Conservation (phyloP, 2,113 vertebrate genomes). For the Takifugu bimaculatus region DNA sequence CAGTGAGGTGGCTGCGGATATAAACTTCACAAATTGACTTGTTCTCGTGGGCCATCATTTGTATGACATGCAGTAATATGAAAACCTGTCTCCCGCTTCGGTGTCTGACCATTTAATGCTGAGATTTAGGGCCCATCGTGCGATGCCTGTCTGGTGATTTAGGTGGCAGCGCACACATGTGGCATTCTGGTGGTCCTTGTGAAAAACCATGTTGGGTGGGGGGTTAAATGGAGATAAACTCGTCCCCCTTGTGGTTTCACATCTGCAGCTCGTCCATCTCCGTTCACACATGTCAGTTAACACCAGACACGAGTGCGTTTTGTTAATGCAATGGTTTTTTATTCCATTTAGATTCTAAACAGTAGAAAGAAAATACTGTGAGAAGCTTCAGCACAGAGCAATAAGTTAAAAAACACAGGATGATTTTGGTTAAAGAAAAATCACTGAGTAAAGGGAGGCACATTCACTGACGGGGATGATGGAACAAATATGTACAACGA, state of each 20-base stretch:
- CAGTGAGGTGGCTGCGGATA: too few species aligned
- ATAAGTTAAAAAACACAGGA: constrained; percentile 68
- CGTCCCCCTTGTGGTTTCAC: constrained; percentile 16
- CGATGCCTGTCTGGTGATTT: constrained; percentile 25
- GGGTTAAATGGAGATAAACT: constrained; percentile 27
- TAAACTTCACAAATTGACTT: too few species aligned
- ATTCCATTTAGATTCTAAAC: constrained; percentile 60
- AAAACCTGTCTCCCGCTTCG: too few species aligned
- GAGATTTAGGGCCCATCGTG: constrained; percentile 20
- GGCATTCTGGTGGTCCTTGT: constrained; percentile 16
- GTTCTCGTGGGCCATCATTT: too few species aligned
- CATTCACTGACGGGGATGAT: constrained; percentile 27
- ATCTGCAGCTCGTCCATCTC: neutral
- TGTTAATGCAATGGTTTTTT: constrained; percentile 26
- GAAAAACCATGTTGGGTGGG: constrained; percentile 10
- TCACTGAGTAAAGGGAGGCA: constrained; percentile 31
- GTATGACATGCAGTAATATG: too few species aligned
- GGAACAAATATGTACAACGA: constrained; percentile 67
- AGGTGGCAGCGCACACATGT: neutral
- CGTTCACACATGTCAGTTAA: neutral
- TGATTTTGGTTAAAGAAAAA: constrained; percentile 34
- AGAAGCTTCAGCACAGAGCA: constrained; percentile 52
- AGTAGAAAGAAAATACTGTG: constrained; percentile 33
- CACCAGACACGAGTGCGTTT: constrained; percentile 18
- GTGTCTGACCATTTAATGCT: constrained; percentile 7